Conservation (phyloP, 2,113 vertebrate genomes). For the Podarcis raffonei region DNA sequence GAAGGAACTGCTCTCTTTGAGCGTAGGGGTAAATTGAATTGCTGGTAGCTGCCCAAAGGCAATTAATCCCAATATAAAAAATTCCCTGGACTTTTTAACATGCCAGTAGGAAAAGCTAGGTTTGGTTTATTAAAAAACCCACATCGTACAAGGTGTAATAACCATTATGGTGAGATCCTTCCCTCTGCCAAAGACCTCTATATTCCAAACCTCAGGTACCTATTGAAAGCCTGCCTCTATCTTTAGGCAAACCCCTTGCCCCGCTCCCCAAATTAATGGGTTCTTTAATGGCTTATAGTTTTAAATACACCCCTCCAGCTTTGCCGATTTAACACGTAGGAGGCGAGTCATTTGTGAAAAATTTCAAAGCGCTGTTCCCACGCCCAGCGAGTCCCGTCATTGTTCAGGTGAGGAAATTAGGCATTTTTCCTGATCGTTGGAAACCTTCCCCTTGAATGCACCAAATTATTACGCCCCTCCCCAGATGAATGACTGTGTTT, state of each 20-base stretch:
- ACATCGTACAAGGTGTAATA: no score
- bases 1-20: no score
- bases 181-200: neutral
- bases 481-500: neutral
- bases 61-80: neutral
- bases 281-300: neutral
- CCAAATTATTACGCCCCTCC: neutral
- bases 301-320: neutral
- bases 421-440: neutral
- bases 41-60: no score
- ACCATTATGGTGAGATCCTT: no score
- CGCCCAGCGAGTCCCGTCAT: neutral
- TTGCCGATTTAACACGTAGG: neutral
- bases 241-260: no score
- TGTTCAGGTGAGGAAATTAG: neutral
- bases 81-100: neutral
- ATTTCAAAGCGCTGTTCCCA: neutral
- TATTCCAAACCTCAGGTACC: neutral
- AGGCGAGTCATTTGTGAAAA: neutral
- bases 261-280: neutral
- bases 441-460: neutral
- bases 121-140: no score
- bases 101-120: no score
- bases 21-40: no score
- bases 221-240: neutral